Base-by-base conservation (phyloP, 2,797 vertebrate genomes). In the Lepilemur septentrionalis region DNA sequence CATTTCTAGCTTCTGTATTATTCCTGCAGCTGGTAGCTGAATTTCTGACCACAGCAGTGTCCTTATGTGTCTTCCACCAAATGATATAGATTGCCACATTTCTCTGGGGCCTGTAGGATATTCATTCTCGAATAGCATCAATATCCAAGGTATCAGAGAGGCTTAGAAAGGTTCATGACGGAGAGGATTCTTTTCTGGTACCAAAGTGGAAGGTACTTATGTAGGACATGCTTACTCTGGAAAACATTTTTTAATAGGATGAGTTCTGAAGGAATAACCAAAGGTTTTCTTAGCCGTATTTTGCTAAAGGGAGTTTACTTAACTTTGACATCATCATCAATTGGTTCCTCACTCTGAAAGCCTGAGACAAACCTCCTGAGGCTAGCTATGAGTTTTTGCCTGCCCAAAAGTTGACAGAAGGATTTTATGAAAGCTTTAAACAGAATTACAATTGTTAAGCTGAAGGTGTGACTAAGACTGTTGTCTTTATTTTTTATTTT, bases 271-370 rank as follows among this genome's bases (percentile, higher is more conserved):
- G 89, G 89, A 57, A 57, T 30, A 70, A 50, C 57, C 63, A 46
- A 35, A 89, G 73, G 30, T 11, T 81, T 92, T 93, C 50, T 93
- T 63, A 75, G 50, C 50, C 84, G n/a, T 90, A 28, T 72, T 89
- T 89, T 55, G 72, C 48, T 73, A 41, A 92, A 88, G 87, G 48
- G 38, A 81, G 67, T 80, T 90, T 25, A 55, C 41, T 87, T 55
- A 32, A 80, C 28, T 61, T 63, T 85, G 35, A 81, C 23, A 4
- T 48, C 35, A 52, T 78, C 41, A 18, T 78, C 55, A 28, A 4
- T 57, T n/a, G 46, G 3, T 41, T 63, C n/a, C 61, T 96, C 17
- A 43, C 15, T 82, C 35, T 18, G 14, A 75, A 93, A 48, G n/a
- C n/a, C 46, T 57, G 11, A 35, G 55, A 73, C 69, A 81, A 35